Percentiles rank a stretch among this genome's conserved stretches.
These are phyloP conservation scores for Hyalella azteca DNA, from an alignment of 2,888 invertebrate genomes.

Conservation along the genomic window DNA sequence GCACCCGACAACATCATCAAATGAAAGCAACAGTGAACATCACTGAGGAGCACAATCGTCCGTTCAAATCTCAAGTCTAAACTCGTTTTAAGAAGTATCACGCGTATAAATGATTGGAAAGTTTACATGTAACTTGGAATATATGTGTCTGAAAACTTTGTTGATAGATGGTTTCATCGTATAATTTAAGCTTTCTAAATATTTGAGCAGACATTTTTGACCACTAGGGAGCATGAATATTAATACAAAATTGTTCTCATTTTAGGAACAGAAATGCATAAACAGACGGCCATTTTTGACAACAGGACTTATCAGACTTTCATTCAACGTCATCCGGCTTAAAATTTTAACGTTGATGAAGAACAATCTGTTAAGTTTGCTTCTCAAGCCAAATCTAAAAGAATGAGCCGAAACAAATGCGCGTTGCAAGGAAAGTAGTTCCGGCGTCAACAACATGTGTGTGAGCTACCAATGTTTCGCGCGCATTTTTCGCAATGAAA, in stretches of 20 bases:
- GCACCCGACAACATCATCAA: conserved; percentile 11
- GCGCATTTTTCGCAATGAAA: not conserved
- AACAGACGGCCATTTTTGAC: not conserved
- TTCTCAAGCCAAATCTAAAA: not conserved
- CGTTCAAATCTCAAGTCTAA: conserved; percentile 19
- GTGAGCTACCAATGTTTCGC: not conserved
- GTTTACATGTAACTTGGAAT: not conserved
- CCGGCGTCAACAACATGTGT: not conserved
- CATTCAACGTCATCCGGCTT: not conserved
- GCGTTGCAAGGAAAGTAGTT: not conserved
- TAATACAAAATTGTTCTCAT: not conserved
- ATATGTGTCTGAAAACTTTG: not conserved
- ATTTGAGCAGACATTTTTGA: too few species aligned
- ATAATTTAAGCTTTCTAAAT: not conserved
- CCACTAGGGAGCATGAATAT: too few species aligned
- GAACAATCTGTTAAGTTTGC: not conserved
- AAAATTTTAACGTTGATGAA: not conserved
- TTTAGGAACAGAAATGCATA: not conserved
- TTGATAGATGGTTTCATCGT: not conserved
- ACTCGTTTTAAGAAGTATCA: not conserved
- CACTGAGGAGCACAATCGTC: not conserved
- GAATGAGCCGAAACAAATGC: not conserved
- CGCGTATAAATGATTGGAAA: not conserved
- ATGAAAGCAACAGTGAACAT: conserved; percentile 12
- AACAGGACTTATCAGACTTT: not conserved